Base-by-base conservation (phyloP, 2,113 vertebrate genomes). In the Struthidea cinerea region DNA sequence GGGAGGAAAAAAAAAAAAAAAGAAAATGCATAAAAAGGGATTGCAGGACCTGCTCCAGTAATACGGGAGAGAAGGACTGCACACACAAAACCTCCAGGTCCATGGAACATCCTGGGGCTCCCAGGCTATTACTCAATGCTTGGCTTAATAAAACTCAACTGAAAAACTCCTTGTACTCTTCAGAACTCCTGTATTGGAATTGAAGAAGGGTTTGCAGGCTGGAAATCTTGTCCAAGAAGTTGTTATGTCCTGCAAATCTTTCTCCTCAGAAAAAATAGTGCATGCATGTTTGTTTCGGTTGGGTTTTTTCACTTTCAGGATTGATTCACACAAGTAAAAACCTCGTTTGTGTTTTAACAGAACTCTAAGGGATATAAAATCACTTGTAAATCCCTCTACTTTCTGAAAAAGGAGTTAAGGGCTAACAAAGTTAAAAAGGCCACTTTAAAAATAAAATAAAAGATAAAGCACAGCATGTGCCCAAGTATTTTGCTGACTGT, bases 1-100 rank as follows among this genome's bases (percentile, higher is more conserved):
- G 0, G 1, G 10, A 7, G 16, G 13, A 6, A 42, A 6, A 11
- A 12, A 9, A 15, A 0, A 6, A 53, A 35, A 22, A 1, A 28
- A 71, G n/a, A n/a, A n/a, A n/a, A n/a, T n/a, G n/a, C n/a, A n/a
- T n/a, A 11, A 27, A 16, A 44, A n/a, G 5, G 9, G 14, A 39
- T 20, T 52, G 37, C 22, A 41, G 49, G 47, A 49, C n/a, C 28
- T 61, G 7, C 47, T 85, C 9, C 35, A 13, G 14, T 10, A 35
- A 16, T 9, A 17, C 4, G 4, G 17, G 37, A 49, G 37, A 50
- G 17, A 14, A 77, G 27, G 26, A 21, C 28, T 70, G 20, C 16
- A 50, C 2, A 2, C 26, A 30, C 8, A 57, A 61, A 82, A 53
- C 4, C 2, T 8, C 22, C 44, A 68, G 17, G 10, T 12, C 13